Conservation (phyloP, 1,140 invertebrate genomes). For the Eubasilissa regina region DNA sequence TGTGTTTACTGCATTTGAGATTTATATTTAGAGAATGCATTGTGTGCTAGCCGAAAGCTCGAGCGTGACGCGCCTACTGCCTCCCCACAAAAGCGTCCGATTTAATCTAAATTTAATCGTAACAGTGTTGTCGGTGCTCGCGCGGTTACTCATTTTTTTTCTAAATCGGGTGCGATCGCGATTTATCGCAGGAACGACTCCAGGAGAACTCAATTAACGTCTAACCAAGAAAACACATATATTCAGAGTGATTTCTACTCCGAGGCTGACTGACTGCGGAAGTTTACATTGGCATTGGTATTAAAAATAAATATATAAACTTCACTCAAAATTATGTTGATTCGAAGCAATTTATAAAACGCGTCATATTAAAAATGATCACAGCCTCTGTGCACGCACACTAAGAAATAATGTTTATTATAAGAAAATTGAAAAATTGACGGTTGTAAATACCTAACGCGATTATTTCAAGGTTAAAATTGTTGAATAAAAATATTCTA, state of each 20-base stretch:
- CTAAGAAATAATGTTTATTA: no score
- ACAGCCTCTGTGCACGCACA: no score
- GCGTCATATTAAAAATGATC: no score
- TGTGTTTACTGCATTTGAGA: constrained; percentile 39
- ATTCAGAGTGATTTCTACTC: background rate
- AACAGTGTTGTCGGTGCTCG: constrained; percentile 10
- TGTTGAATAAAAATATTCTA: no score
- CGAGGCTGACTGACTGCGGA: background rate
- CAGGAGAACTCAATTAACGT: background rate
- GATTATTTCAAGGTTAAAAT: no score
- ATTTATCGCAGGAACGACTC: background rate
- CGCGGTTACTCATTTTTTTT: background rate
- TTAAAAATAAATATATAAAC: no score
- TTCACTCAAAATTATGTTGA: no score
- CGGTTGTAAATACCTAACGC: no score
- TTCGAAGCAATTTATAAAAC: no score
- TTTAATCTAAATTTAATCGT: constrained; percentile 28
- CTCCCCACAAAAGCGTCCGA: constrained; percentile 5
- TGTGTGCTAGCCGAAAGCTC: constrained; percentile 2
- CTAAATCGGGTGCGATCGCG: constrained; percentile 18
- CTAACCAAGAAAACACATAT: background rate
- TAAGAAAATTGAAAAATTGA: no score
- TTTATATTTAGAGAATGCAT: constrained; percentile 18
- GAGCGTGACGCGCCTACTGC: background rate
- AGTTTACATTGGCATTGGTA: background rate